Evolutionary conservation across 2,113 vertebrate genomes (phyloP).

Genomic region (Aptenodytes patagonicus): DNA sequence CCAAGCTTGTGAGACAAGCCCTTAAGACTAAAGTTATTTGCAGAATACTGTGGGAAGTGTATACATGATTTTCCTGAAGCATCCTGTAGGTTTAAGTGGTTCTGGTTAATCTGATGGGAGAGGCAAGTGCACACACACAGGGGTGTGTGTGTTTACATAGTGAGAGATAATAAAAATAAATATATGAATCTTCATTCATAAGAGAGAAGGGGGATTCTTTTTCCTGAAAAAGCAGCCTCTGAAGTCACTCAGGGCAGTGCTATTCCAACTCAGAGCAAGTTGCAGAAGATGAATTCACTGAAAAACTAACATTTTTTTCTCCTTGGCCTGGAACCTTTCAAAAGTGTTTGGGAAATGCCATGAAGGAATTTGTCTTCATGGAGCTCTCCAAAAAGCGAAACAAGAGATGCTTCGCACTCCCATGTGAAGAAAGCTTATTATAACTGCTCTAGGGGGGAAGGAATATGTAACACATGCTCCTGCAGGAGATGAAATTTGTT

Average conservation of each 20-base stretch:
- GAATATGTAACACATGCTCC: slow-evolving; percentile 10
- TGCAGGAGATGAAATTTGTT: slow-evolving; percentile 11
- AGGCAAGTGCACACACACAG: background rate
- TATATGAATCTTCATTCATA: background rate
- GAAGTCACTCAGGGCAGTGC: background rate
- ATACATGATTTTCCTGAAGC: background rate
- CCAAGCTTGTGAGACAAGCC: background rate
- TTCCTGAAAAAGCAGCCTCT: background rate
- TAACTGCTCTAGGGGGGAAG: background rate
- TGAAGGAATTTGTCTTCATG: background rate
- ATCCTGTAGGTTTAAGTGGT: background rate
- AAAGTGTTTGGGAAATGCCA: background rate
- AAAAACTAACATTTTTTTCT: background rate
- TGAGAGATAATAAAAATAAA: background rate
- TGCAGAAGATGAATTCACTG: background rate
- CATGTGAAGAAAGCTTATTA: background rate
- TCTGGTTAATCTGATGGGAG: background rate
- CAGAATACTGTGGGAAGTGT: background rate
- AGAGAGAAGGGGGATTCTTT: background rate
- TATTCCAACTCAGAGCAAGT: background rate
- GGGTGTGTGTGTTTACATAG: background rate
- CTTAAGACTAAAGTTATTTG: background rate
- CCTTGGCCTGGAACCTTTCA: background rate
- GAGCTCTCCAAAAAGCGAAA: background rate
- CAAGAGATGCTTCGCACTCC: background rate